These are phyloP conservation scores for Ptychadena robeensis DNA, from an alignment of 2,797 vertebrate species.

Conservation along the genomic window DNA sequence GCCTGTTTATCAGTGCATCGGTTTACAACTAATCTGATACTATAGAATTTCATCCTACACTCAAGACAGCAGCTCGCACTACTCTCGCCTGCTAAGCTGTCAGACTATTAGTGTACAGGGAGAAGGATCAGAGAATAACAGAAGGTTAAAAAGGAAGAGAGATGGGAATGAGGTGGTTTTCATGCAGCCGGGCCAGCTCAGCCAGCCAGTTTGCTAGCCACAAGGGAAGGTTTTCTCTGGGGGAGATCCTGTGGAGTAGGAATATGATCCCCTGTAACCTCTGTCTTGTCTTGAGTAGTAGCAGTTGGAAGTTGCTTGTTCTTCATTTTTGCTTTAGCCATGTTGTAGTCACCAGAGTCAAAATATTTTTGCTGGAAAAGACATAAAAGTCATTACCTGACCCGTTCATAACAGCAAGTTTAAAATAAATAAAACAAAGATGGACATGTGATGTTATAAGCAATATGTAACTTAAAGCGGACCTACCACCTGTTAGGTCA, in stretches of 20 bases:
- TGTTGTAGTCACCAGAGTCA: conserved; percentile 99
- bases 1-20: conserved; percentile 77
- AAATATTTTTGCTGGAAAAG: conserved; percentile 94
- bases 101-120: conserved; percentile 80
- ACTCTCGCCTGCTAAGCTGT: conserved; percentile 78
- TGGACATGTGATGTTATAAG: too few species aligned
- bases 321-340: conserved; percentile 98
- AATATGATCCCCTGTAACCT: conserved; percentile 98
- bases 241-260: conserved; percentile 98
- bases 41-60: conserved; percentile 71
- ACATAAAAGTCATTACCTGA: conserved; percentile 11
- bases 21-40: conserved; percentile 74
- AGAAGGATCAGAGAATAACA: conserved; percentile 65
- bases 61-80: conserved; percentile 78
- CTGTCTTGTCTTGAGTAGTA: conserved; percentile 88
- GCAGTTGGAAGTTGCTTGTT: conserved; percentile 94
- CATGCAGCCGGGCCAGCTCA: conserved; percentile 80
- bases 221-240: conserved; percentile 95
- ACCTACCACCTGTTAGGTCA: too few species aligned
- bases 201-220: conserved; percentile 97
- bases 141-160: conserved; percentile 66
- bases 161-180: conserved; percentile 74
- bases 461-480: too few species aligned
- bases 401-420: too few species aligned
- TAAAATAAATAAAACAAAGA: too few species aligned